Evolutionary conservation across 2,797 vertebrate species (phyloP), one percentile per base, ranked within the genome.

Genomic region (Helarctos malayanus): DNA sequence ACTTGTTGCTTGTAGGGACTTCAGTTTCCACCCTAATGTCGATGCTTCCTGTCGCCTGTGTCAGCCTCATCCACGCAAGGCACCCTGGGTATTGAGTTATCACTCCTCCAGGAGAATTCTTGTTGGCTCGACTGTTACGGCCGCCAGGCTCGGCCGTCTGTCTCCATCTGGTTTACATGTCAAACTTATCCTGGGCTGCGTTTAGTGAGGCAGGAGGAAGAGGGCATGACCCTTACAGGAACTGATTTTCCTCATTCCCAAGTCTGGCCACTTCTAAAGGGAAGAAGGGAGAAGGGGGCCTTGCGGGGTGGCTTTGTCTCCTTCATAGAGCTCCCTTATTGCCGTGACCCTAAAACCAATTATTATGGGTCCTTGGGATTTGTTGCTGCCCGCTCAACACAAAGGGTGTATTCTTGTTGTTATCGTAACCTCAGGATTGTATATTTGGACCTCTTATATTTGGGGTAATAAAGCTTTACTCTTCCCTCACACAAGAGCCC

Each of bases 51-150:
- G 4, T 49, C 0, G 32, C 23, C 16, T 1, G 5, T 49, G 19
- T 79, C 14, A 23, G 10, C 6, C 38, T 12, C 3, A 6, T 56
- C 18, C 21, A 27, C 2, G 9, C 13, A 45, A 19, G 0, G 0
- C 5, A 4, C 41, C 47, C 9, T 32, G 7, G 18, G 47, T 29
- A 18, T 49, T 49, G 32, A 2, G 1, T 3, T 1, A 2, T 14
- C n/a, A 25, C n/a, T 61, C 25, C 11, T 29, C 68, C 15, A 52
- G 57, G 18, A 88, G 75, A n/a, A 32, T 52, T 41, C 10, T 52
- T 1, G 25, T 1, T 2, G 19, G 12, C 25, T 23, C 18, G 16
- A 1, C 5, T 9, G 0, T 8, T 21, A 68, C 3, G 3, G 29
- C 1, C 12, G 0, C 15, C 32, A 16, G 18, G 16, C 8, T 23